Base-by-base conservation (phyloP, 1,140 invertebrate species). In the Apolygus lucorum region DNA sequence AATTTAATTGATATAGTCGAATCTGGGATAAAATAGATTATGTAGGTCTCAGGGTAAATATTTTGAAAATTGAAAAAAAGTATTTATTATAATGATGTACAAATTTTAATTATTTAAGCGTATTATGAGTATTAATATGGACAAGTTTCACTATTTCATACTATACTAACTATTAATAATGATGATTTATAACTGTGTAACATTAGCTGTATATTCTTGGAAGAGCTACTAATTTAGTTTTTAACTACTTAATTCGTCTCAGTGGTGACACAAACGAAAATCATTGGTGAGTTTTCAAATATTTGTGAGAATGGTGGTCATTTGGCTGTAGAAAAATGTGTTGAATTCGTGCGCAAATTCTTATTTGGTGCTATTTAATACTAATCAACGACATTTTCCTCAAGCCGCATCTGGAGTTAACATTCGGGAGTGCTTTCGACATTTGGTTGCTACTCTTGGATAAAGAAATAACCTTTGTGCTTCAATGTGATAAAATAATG, bases 21-120 rank as follows among this genome's bases (percentile, higher is more conserved):
- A 59, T 14, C 22, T 59, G 54, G 4, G 54, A 42, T 42, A 17
- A 42, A 42, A 42, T 49, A 59, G 11, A 11, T 59, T 59, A 42
- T 14, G 11, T 59, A 14, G 54, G 54, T 59, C 54, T 59, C 54
- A 59, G 54, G 54, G 54, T 59, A 59, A n/a, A 59, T 17, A 59
- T 59, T 8, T 49, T 49, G 34, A 49, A 49, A 49, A 11, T n/a
- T n/a, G n/a, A n/a, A n/a, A n/a, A n/a, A n/a, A n/a, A 49, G 34
- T 8, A 49, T 17, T 49, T 49, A 11, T 11, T 11, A 49, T 11
- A 49, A 17, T 11, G 34, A 17, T 49, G 34, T 49, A 49, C 34
- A 49, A 49, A 49, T 49, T 49, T 49, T 49, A 49, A 49, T 49
- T 49, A 49, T 49, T 49, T 17, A 11, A 49, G n/a, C n/a, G n/a